Base-by-base conservation (phyloP, 2,797 vertebrate species). In the Notolepis coatsorum region DNA sequence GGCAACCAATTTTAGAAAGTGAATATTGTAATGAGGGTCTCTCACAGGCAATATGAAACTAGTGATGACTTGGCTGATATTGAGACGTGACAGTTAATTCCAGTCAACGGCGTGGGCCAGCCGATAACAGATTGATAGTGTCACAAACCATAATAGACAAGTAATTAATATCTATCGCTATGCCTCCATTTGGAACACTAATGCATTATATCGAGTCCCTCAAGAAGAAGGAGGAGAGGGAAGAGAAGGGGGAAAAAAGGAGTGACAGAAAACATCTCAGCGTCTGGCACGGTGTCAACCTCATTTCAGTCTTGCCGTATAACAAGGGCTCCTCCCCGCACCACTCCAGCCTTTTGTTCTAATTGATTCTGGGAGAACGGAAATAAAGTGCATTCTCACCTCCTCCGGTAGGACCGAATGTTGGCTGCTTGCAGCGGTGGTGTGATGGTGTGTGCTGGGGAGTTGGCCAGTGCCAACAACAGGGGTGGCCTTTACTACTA, bases 61-160 rank as follows among this genome's bases (percentile, higher is more conserved):
- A 12, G 57, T 68, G 86, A 86, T 77, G 77, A 82, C 81, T 87
- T 61, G 67, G 82, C 75, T 80, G 84, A 84, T 84, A 80, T 75
- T 79, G 80, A 83, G 68, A 80, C 69, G 83, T 84, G 87, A 89
- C 87, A 87, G 84, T 68, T 90, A 65, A 90, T 91, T 89, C 78
- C 71, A 86, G 69, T 82, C 82, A 84, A 49, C 78, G 77, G 74
- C 64, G 68, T 64, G 77, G n/a, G 82, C 69, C 62, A 71, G 71
- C 78, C 81, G 84, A 87, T 83, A 82, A 81, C 86, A 90, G 88
- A 89, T 83, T 89, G 87, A 88, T 86, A 73, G 78, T 85, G 84
- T 82, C 81, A 75, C 77, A 86, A 80, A 86, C 69, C 24, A 53
- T 82, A 87, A 90, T 80, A 78, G 85, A 85, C 88, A 81, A 84